Base-by-base conservation (phyloP, 1,140 invertebrate species). In the Hetaerina americana region DNA sequence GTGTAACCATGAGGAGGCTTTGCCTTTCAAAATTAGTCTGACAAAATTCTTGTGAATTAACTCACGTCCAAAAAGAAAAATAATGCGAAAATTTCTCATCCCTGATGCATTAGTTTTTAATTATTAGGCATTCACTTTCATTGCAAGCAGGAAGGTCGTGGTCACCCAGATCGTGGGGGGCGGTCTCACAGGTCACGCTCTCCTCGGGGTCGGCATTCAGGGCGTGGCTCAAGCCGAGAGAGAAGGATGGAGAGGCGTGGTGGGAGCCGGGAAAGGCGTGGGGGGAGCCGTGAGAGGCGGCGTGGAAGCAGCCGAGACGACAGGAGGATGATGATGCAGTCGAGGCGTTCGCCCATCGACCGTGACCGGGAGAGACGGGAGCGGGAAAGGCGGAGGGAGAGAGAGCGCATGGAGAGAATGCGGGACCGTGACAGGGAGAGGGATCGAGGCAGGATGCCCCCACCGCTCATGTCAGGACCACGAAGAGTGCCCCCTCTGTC, bases 361-460 rank as follows among this genome's bases (percentile, higher is more conserved):
- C 57, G 75, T 70, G 74, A 76, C 67, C 57, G 75, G 70, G 74
- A 76, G 12, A 66, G 75, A 70, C 71, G 74, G 31, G 75, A 76
- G 66, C 68, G 71, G 22, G 75, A 75, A 71, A 74, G 40, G 40
- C 15, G 40, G 72, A 40, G 74, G 74, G 66, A 69, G 69, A 5
- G 81, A 83, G 68, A 74, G 82, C 18, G 83, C 84, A 69, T 76
- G 86, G 77, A 82, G 78, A 77, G 85, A 78, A 79, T 85, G 80
- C 28, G 80, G 75, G 72, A 83, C 68, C 80, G 81, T 78, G 81
- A 74, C 79, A 31, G 80, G 75, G 72, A 83, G 69, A 81, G 81
- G 78, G 81, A 74, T 10, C 15, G 40, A 10, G 40, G 40, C 15
- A 57, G 40, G 22, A 57, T 57, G 40, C 40, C 40, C 22, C 40